phyloP scores from a whole-genome alignment of 2,797 vertebrate species.

The Nyctalus aviator region DNA sequence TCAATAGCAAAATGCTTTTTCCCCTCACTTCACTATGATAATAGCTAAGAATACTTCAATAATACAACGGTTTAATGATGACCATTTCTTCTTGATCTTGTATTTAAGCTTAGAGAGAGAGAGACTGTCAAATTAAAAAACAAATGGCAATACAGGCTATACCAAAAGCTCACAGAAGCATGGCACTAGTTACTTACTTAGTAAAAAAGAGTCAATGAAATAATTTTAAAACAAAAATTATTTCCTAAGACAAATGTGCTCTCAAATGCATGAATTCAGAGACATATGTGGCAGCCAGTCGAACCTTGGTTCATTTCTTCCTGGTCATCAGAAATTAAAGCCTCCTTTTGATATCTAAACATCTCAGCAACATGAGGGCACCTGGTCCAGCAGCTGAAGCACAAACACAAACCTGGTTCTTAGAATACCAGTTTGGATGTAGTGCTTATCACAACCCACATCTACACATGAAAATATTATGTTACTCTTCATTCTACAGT shows the following conservation, averaged over 20 bases:
- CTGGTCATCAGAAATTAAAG: conserved; percentile 48
- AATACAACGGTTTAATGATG: conserved; percentile 35
- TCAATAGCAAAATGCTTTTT: neutral
- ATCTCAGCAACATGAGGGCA: neutral
- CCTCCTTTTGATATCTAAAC: neutral
- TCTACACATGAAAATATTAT: neutral
- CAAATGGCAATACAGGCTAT: neutral
- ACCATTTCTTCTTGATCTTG: conserved; percentile 60
- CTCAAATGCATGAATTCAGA: conserved; percentile 28
- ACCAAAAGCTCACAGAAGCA: conserved; percentile 4
- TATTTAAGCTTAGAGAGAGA: conserved; percentile 50
- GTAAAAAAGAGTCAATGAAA: neutral
- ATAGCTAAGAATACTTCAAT: conserved; percentile 34
- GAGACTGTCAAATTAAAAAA: conserved; percentile 5
- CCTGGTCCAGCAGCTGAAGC: neutral
- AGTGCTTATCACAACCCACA: neutral
- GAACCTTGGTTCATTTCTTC: conserved; percentile 32
- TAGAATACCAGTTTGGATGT: neutral
- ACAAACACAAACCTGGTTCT: conserved; percentile 27
- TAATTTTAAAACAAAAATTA: neutral
- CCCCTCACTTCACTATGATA: neutral
- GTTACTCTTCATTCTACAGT: neutral
- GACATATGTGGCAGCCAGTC: neutral
- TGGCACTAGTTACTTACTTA: neutral
- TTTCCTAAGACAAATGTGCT: conserved; percentile 32